Conservation (phyloP, 2,113 vertebrate genomes). For the Antidorcas marsupialis region DNA sequence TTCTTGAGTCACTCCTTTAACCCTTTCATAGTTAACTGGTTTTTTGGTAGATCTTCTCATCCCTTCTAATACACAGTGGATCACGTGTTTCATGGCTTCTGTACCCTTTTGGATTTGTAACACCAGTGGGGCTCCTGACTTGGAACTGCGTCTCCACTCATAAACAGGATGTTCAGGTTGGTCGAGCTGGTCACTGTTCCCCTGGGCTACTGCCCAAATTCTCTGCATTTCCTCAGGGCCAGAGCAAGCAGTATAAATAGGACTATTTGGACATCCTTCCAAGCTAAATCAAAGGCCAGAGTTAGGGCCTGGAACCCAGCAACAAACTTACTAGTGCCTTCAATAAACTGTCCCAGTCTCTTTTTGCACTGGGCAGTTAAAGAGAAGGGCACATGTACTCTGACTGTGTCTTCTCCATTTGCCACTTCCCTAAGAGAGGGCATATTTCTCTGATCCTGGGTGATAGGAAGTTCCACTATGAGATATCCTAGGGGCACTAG, state of each 20-base stretch:
- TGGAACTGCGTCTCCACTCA: background rate
- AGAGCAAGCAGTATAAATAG: background rate
- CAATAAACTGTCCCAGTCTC: background rate
- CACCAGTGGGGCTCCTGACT: rapidly evolving
- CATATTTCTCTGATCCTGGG: background rate
- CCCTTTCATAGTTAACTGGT: background rate
- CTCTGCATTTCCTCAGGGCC: background rate
- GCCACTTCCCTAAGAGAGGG: background rate
- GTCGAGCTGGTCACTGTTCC: background rate
- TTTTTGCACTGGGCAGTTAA: background rate
- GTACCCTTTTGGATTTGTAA: background rate
- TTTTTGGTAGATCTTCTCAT: background rate
- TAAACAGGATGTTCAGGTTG: background rate
- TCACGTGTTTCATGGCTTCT: background rate
- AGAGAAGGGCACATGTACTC: background rate
- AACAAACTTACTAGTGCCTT: background rate
- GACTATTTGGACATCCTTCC: background rate
- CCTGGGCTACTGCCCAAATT: background rate
- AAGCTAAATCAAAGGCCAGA: background rate
- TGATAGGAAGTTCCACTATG: background rate
- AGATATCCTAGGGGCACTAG: background rate
- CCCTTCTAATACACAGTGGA: background rate
- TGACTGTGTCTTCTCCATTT: background rate
- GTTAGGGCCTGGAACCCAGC: background rate
- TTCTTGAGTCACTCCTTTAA: background rate